Percentiles rank a stretch among this genome's conserved stretches.
Conservation (phyloP, 2,797 vertebrate species). For the Phaenicophaeus curvirostris region DNA sequence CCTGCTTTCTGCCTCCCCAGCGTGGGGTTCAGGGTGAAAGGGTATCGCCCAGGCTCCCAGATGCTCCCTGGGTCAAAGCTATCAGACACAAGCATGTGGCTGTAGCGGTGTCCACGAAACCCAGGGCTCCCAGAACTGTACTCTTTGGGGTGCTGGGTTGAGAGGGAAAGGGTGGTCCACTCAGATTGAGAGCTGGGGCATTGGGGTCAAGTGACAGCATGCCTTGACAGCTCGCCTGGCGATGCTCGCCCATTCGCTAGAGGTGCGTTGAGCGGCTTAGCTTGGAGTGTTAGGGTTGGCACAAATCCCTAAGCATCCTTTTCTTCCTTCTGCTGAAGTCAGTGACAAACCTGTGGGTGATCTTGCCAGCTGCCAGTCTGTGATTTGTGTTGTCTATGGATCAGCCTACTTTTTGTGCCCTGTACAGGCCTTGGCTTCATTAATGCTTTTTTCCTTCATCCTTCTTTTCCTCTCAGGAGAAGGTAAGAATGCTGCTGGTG, state of each 20-base stretch:
- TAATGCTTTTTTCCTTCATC: neutral
- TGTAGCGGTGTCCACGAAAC: too few species aligned
- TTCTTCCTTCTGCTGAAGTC: neutral
- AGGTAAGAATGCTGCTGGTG: neutral
- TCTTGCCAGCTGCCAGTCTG: neutral
- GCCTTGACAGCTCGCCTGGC: too few species aligned
- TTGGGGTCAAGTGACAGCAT: accelerated
- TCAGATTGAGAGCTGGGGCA: accelerated
- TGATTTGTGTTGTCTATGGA: neutral
- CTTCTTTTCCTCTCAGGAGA: neutral
- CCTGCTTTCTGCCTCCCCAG: neutral
- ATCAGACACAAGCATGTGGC: accelerated
- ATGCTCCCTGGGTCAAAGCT: neutral
- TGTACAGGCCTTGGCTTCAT: neutral
- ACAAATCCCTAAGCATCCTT: accelerated
- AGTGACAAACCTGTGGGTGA: neutral
- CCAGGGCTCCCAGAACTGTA: neutral
- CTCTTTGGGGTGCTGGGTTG: neutral
- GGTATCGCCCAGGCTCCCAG: neutral
- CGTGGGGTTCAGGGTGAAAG: neutral
- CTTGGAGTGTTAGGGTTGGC: neutral
- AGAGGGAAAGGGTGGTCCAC: neutral
- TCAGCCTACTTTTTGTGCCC: neutral
- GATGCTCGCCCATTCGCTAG: neutral
- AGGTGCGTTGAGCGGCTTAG: neutral